phyloP scores from a whole-genome alignment of 1,140 invertebrate genomes.

The Manduca sexta region DNA sequence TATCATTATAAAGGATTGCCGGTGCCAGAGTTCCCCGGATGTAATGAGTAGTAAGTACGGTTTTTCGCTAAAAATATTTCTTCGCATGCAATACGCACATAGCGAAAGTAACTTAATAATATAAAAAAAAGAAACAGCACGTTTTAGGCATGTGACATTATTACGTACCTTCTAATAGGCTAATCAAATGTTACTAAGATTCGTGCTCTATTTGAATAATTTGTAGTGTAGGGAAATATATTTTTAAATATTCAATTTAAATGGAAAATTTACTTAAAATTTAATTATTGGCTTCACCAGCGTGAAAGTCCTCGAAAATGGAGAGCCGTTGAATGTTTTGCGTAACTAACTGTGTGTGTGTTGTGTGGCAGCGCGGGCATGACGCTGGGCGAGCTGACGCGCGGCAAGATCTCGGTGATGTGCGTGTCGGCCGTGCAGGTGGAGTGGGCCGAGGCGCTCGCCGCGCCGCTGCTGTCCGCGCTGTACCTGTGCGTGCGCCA shows the following conservation, averaged over 20 bases:
- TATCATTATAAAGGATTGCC: slow-evolving; percentile 90
- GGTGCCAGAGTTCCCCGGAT: slow-evolving; percentile 81
- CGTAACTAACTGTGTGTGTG: too few species aligned
- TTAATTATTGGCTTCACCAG: too few species aligned
- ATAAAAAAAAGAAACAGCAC: neutral
- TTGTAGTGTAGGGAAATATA: too few species aligned
- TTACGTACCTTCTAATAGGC: too few species aligned
- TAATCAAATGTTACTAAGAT: too few species aligned
- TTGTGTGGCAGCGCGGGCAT: slow-evolving; percentile 37
- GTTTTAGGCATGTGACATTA: neutral
- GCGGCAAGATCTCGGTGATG: slow-evolving; percentile 49
- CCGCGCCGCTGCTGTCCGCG: slow-evolving; percentile 60
- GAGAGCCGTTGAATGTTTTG: too few species aligned
- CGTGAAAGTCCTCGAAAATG: too few species aligned
- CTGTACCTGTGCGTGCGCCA: slow-evolving; percentile 66
- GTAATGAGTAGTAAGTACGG: slow-evolving; percentile 63
- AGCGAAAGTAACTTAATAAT: neutral
- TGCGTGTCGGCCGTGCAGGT: slow-evolving; percentile 62
- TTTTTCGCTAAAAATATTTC: neutral
- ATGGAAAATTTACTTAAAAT: too few species aligned
- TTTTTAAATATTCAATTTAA: too few species aligned
- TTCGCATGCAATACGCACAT: neutral
- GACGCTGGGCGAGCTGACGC: slow-evolving; percentile 52
- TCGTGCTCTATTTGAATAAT: too few species aligned
- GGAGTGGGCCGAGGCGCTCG: slow-evolving; percentile 51